Base-by-base conservation (phyloP, 2,113 vertebrate species). In the Microtus montanus region DNA sequence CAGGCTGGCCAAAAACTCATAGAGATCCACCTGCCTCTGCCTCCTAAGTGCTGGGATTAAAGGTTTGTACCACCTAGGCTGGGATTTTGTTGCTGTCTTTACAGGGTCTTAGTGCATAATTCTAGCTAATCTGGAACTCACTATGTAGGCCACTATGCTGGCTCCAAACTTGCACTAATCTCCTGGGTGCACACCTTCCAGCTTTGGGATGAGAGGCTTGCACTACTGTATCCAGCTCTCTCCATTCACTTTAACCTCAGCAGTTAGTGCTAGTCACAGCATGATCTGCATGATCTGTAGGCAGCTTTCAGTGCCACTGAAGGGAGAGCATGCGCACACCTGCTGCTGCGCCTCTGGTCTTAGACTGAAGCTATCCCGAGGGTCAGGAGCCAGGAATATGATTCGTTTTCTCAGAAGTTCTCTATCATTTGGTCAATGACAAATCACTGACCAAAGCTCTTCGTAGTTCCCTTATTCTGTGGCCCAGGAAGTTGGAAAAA, bases 341-440 rank as follows among this genome's bases (percentile, higher is more conserved):
- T 94, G 68, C 63, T 89, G n/a, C 2, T 44, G 41, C 52, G 63
- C 83, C 35, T 82, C 58, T 77, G 26, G 78, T 74, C n/a, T 89
- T 95, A 83, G 28, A 87, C 24, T 95, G 93, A 97, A 98, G 92
- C 89, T 95, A 95, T 75, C 73, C 77, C 95, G n/a, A 93, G 33
- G 52, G 94, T 84, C 54, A 14, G 88, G 73, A 95, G 85, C 73
- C 17, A 74, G 85, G 44, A 70, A 71, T 86, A 71, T 58, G 88
- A 77, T 97, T 96, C 82, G 73, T 58, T 97, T 96, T 96, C 87
- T 75, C 92, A 71, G 2, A 90, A 87, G 63, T 87, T 88, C 97
- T 97, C 74, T 85, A 38, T 58, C 70, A 85, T 96, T 97, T 97
- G 96, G 87, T 96, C 95, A 93, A 74, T 82, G 86, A 90, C 3